Base-by-base conservation (phyloP, 2,888 invertebrate species). In the Limnephilus auricula region DNA sequence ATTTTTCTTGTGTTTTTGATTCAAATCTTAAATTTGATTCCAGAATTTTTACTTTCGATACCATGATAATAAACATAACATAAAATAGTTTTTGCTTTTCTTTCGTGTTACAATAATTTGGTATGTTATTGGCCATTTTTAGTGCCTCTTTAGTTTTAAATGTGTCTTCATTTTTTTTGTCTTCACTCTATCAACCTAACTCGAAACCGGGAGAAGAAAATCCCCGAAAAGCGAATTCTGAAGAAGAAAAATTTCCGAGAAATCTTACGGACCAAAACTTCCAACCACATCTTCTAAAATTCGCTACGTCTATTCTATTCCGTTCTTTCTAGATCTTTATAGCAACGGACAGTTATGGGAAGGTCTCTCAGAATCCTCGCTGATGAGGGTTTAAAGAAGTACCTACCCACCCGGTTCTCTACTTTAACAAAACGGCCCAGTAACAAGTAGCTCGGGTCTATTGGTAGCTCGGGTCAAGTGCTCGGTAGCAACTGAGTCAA, bases 271-370 rank as follows among this genome's bases (percentile, higher is more conserved):
- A 65, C 65, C 25, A 25, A 65, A 65, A 65, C 65, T 65, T n/a
- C 65, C 9, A 65, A 65, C 65, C 65, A 65, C 65, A 65, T 65
- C 65, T n/a, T 65, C 65, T n/a, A 25, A 65, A 25, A 9, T 65
- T 65, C n/a, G 65, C 65, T 65, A 65, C 65, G 65, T 65, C 65
- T 65, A 65, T 65, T 65, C 65, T 65, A 65, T 65, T 65, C n/a
- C 25, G 65, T 65, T 65, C 25, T n/a, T 65, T 65, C 65, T n/a
- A 65, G 65, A 65, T 65, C 65, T 65, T 65, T 65, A 65, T 65
- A 65, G 25, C 25, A n/a, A 65, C 65, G 65, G 65, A 65, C 65
- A 65, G 65, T 25, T 65, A 65, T 65, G 65, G 25, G 65, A 25
- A 65, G 65, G 65, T 65, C 65, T 65, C 65, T 65, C 25, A 25